These are phyloP conservation scores for Hyppa rectilinea DNA, from an alignment of 2,888 invertebrate species.

Conservation along the genomic window DNA sequence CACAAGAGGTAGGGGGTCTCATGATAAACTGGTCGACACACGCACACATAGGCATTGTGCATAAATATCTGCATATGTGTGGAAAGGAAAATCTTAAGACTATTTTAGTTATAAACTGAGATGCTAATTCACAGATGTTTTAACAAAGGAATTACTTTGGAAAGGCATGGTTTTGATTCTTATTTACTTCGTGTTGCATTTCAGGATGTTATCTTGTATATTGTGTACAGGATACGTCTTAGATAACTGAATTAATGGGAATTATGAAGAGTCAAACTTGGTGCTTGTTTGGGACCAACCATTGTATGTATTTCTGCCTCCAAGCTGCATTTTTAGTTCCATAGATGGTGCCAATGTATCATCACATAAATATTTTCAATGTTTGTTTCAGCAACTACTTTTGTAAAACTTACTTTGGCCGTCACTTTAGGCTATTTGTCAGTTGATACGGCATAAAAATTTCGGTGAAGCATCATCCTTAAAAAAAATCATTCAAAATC, in stretches of 20 bases:
- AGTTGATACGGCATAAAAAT: background rate
- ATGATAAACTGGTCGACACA: constrained; percentile 61
- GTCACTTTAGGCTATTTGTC: background rate
- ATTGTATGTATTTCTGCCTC: background rate
- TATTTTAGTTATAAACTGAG: constrained; percentile 67
- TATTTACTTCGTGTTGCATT: background rate
- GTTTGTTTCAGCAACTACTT: background rate
- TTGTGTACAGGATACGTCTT: background rate
- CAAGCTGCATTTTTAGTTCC: background rate
- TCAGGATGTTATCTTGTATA: background rate
- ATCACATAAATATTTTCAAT: background rate
- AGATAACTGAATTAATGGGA: background rate
- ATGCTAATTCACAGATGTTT: constrained; percentile 47
- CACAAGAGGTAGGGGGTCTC: constrained; percentile 60
- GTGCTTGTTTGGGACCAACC: background rate
- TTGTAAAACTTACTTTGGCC: background rate
- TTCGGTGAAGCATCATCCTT: too few species aligned
- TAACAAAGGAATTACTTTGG: constrained; percentile 59
- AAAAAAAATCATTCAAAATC: background rate
- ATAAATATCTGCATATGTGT: constrained; percentile 55
- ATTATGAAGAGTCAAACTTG: background rate
- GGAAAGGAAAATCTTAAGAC: constrained; percentile 67
- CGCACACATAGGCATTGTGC: constrained; percentile 53
- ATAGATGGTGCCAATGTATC: background rate
- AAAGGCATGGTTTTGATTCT: constrained; percentile 19